A percentile compares a stretch with the other conserved stretches of the same genome.
Conservation (phyloP, 1,140 invertebrate genomes). For the Drosophila asahinai region DNA sequence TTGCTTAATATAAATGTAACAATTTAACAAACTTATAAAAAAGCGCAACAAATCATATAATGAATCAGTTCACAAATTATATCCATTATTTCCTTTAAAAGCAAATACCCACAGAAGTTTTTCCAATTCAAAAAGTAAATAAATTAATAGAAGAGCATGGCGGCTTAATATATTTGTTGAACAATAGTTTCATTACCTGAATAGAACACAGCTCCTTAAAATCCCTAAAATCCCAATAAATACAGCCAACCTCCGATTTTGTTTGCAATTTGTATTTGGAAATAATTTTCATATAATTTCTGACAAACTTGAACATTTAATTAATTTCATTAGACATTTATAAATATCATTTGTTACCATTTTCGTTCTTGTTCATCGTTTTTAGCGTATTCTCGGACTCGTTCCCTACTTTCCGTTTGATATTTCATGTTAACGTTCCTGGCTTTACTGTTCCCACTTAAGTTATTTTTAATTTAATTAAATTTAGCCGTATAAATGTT, state of each 20-base stretch:
- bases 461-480: constrained; percentile 23
- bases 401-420: constrained; percentile 25
- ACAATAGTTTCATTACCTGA: too few relatives aligned
- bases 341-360: constrained; percentile 80
- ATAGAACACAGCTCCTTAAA: not conserved
- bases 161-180: not conserved
- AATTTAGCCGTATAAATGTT: constrained; percentile 22
- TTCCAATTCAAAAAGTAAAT: not conserved
- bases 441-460: constrained; percentile 50
- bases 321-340: constrained; percentile 77
- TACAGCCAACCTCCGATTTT: not conserved
- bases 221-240: not conserved
- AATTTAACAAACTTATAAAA: too few relatives aligned
- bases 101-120: too few relatives aligned
- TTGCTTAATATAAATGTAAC: too few relatives aligned
- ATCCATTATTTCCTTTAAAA: too few relatives aligned
- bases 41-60: too few relatives aligned
- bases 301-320: constrained; percentile 83
- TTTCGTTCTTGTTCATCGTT: constrained; percentile 58
- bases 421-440: constrained; percentile 49
- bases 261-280: constrained; percentile 58
- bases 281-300: constrained; percentile 77
- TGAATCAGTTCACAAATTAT: too few relatives aligned
- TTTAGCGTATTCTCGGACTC: constrained; percentile 14
- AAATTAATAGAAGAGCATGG: too few relatives aligned